Evolutionary conservation across 2,888 invertebrate species (phyloP).

Genomic region (Drosophila atripex): DNA sequence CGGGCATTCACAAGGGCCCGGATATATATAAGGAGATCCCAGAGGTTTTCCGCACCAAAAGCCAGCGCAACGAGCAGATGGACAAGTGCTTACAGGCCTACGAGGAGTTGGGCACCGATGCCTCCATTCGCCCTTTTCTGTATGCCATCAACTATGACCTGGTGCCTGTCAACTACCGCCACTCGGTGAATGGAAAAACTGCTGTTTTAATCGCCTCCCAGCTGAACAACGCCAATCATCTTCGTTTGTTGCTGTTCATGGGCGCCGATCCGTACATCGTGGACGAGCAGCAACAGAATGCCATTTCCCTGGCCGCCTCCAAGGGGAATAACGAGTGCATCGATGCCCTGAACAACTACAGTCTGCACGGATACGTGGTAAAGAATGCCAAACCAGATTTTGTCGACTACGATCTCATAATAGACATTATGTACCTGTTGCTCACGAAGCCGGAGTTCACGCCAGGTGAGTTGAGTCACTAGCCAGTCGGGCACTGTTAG

Average conservation of each 20-base stretch:
- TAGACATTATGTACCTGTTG: slow-evolving; percentile 57
- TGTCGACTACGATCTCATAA: slow-evolving; percentile 54
- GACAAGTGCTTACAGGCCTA: slow-evolving; percentile 62
- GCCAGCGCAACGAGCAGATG: slow-evolving; percentile 45
- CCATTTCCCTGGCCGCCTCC: slow-evolving; percentile 42
- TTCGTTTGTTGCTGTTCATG: slow-evolving; percentile 56
- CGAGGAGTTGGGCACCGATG: slow-evolving; percentile 55
- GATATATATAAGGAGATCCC: slow-evolving; percentile 41
- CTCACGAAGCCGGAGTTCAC: slow-evolving; percentile 32
- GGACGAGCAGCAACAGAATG: slow-evolving; percentile 50
- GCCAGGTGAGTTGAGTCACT: slow-evolving; percentile 45
- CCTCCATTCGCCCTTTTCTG: slow-evolving; percentile 50
- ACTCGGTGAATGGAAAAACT: slow-evolving; percentile 59
- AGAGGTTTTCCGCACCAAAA: slow-evolving; percentile 38
- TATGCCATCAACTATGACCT: slow-evolving; percentile 59
- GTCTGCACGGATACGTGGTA: slow-evolving; percentile 25
- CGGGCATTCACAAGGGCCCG: slow-evolving; percentile 33
- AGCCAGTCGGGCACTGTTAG: slow-evolving; percentile 1
- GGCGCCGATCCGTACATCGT: slow-evolving; percentile 61
- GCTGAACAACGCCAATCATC: slow-evolving; percentile 49
- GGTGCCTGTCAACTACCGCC: slow-evolving; percentile 61
- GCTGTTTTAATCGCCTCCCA: slow-evolving; percentile 58
- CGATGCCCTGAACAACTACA: slow-evolving; percentile 50
- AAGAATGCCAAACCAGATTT: slow-evolving; percentile 52
- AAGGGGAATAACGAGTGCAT: slow-evolving; percentile 52